Conservation (phyloP, 2,888 invertebrate species). For the Cataglyphis altisquamis region DNA sequence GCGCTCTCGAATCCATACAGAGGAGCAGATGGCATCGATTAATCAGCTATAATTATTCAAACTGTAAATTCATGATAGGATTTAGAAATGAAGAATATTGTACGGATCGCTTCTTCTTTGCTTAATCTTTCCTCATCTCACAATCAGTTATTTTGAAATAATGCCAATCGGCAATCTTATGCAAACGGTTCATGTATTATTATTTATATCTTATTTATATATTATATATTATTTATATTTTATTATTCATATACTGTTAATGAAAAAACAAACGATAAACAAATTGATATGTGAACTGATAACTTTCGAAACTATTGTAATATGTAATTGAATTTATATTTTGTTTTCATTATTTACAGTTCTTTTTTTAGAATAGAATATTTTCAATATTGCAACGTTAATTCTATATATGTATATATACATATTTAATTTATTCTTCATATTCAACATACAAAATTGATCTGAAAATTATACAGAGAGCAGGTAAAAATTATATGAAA, state of each 20-base stretch:
- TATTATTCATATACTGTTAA: neutral
- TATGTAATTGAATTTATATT: neutral
- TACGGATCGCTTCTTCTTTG: neutral
- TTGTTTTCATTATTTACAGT: conserved; percentile 9
- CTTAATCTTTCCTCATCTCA: conserved; percentile 14
- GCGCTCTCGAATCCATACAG: conserved; percentile 53
- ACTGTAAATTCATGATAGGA: conserved; percentile 57
- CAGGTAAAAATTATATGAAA: conserved; percentile 10
- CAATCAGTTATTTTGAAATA: neutral
- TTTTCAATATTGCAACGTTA: conserved; percentile 8
- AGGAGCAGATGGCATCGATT: conserved; percentile 71
- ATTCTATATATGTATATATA: neutral
- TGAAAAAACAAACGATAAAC: neutral
- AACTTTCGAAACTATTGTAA: neutral
- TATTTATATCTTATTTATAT: neutral
- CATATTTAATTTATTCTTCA: conserved; percentile 30
- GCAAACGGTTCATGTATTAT: neutral
- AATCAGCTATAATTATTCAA: conserved; percentile 79
- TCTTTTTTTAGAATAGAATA: neutral
- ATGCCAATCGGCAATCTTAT: neutral
- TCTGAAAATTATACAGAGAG: conserved; percentile 6
- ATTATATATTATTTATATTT: too few species aligned
- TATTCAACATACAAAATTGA: neutral
- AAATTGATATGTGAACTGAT: neutral
- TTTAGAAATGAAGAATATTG: conserved; percentile 39